These are phyloP conservation scores for Troides oblongomaculatus DNA, from an alignment of 2,888 invertebrate species.

Conservation along the genomic window DNA sequence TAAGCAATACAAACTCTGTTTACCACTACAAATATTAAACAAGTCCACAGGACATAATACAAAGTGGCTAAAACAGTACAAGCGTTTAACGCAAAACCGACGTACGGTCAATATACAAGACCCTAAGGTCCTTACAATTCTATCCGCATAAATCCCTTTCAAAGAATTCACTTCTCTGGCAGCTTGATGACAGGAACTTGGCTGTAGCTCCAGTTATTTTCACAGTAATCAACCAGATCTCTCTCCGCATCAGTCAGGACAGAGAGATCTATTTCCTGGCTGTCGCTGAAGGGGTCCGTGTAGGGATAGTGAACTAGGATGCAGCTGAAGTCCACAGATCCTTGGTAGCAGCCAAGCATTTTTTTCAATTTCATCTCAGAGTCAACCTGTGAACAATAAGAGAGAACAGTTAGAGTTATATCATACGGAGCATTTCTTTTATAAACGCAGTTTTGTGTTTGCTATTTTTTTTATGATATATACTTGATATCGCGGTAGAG, in stretches of 20 bases:
- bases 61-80: constrained; percentile 44
- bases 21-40: constrained; percentile 10
- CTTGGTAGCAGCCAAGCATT: constrained; percentile 65
- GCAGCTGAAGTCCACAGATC: constrained; percentile 76
- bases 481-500: too few species aligned
- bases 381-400: constrained; percentile 68
- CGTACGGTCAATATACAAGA: constrained; percentile 28
- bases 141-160: constrained; percentile 24
- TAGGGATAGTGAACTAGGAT: constrained; percentile 78
- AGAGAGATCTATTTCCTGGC: constrained; percentile 65
- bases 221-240: constrained; percentile 83
- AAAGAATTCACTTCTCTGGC: constrained; percentile 79
- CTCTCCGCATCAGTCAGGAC: constrained; percentile 81
- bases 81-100: constrained; percentile 51
- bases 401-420: constrained; percentile 34
- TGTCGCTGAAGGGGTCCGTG: constrained; percentile 70
- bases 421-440: background rate
- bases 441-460: too few species aligned
- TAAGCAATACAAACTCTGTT: constrained; percentile 19
- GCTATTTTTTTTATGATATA: too few species aligned
- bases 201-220: constrained; percentile 82
- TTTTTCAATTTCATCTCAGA: constrained; percentile 77
- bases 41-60: constrained; percentile 25
- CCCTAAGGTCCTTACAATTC: constrained; percentile 29
- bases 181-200: constrained; percentile 83